These are phyloP conservation scores for Holotrichia oblita DNA, from an alignment of 1,140 invertebrate genomes.

Conservation along the genomic window DNA sequence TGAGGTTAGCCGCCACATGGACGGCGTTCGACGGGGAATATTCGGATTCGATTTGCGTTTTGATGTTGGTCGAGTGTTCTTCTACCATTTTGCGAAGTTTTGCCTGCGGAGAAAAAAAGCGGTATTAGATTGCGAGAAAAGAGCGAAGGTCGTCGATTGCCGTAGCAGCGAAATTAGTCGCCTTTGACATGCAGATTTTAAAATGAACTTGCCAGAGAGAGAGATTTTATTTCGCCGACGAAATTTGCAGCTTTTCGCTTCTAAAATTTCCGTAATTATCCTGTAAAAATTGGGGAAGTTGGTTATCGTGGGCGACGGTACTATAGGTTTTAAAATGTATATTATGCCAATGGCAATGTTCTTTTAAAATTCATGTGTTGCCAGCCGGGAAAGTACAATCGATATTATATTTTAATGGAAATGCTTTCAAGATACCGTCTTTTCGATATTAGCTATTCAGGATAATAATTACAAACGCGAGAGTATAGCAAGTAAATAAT, in stretches of 20 bases:
- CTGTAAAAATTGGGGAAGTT: no score
- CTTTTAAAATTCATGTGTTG: no score
- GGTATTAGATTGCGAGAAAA: not conserved
- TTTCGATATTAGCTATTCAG: no score
- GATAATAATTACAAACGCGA: no score
- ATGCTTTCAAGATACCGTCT: no score
- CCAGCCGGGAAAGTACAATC: no score
- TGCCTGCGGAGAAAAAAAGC: constrained; percentile 1
- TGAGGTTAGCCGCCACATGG: constrained; percentile 44
- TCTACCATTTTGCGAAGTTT: constrained; percentile 60
- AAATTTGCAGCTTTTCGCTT: not conserved
- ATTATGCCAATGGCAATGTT: no score
- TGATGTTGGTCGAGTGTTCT: constrained; percentile 57
- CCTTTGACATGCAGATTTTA: constrained; percentile 17
- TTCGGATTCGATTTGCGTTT: constrained; percentile 58
- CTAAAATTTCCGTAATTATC: no score
- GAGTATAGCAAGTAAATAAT: no score
- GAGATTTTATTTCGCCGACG: not conserved
- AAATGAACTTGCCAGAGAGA: not conserved
- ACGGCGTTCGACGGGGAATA: constrained; percentile 53
- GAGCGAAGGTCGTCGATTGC: not conserved
- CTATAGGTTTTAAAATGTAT: no score
- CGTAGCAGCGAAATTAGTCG: not conserved
- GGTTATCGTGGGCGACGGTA: no score
- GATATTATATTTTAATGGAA: no score